Percentiles rank a stretch among this genome's conserved stretches.
phyloP scores from a whole-genome alignment of 1,140 invertebrate genomes.

The Heliconius himera region DNA sequence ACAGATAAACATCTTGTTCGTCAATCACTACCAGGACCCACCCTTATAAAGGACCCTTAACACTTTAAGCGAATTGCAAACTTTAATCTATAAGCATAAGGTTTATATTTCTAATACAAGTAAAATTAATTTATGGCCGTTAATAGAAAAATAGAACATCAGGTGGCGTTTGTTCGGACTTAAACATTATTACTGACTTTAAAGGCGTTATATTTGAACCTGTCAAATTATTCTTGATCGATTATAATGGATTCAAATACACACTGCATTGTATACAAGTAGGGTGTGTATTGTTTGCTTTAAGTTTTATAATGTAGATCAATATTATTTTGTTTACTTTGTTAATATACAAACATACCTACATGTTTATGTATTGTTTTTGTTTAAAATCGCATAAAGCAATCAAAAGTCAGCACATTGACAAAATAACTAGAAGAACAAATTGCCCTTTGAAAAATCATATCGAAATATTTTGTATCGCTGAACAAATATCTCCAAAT shows the following conservation, averaged over 20 bases:
- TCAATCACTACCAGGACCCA: constrained; percentile 59
- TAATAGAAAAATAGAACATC: constrained; percentile 55
- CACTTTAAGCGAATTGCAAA: constrained; percentile 30
- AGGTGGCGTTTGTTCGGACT: constrained; percentile 47
- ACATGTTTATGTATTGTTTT: background rate
- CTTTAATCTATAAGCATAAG: constrained; percentile 5
- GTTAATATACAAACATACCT: background rate
- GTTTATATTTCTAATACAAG: constrained; percentile 24
- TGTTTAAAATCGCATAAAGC: background rate
- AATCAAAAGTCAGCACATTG: background rate
- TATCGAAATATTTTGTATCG: background rate
- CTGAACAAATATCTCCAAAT: constrained; percentile 25
- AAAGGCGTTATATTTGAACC: constrained; percentile 46
- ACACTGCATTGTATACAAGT: background rate
- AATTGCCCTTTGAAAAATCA: background rate
- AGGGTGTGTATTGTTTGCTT: constrained; percentile 6
- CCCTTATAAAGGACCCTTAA: constrained; percentile 45
- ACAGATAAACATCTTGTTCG: constrained; percentile 68
- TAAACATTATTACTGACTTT: constrained; percentile 53
- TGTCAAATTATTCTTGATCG: constrained; percentile 36
- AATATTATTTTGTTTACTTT: constrained; percentile 1
- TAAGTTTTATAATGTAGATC: background rate
- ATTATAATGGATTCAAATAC: constrained; percentile 16
- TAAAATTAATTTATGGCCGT: constrained; percentile 51
- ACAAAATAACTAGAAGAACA: background rate